Base-by-base conservation (phyloP, 2,888 invertebrate genomes). In the Ellobium chinense region DNA sequence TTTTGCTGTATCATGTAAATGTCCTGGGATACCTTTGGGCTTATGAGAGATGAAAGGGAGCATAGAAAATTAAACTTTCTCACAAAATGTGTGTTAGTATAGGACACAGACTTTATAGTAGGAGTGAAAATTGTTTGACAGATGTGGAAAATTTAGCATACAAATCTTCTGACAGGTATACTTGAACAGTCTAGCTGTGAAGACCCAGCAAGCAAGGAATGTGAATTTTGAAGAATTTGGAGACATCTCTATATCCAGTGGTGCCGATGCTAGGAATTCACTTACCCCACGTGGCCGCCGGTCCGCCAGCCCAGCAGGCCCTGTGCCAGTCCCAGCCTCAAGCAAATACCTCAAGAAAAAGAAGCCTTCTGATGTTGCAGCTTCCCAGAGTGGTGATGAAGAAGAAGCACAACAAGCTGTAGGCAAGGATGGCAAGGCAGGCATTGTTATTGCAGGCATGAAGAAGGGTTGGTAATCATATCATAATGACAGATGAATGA, bases 241-340 rank as follows among this genome's bases (percentile, higher is more conserved):
- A 4, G 90, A 90, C n/a, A 88, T 90, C 21, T 89, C 89, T 7
- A 88, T 90, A 18, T 90, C 90, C 0, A 90, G 89, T 85, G 87
- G 85, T 14, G 80, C 86, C 7, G 87, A 89, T 62, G 63, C 69
- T 24, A 82, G 62, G 37, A 66, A 79, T 14, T 56, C 66, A 82
- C 85, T 58, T 83, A 87, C 74, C 79, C 86, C 82, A 54, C 80
- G 36, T 70, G 83, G 60, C 36, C 81, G 21, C 31, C 81, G 70
- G n/a, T 80, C 34, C 80, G 82, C 65, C 54, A 82, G 85, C 34
- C 84, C 85, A 14, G 83, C 46, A n/a, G 79, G 83, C 31, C 81
- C 85, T 4, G 68, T 84, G 18, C 31, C 68, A 2, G 62, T 84
- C 21, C 80, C 85, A 9, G 74, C 86, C 7, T 85, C 85, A n/a